Base-by-base conservation (phyloP, 2,113 vertebrate genomes). In the Pteronura brasiliensis region DNA sequence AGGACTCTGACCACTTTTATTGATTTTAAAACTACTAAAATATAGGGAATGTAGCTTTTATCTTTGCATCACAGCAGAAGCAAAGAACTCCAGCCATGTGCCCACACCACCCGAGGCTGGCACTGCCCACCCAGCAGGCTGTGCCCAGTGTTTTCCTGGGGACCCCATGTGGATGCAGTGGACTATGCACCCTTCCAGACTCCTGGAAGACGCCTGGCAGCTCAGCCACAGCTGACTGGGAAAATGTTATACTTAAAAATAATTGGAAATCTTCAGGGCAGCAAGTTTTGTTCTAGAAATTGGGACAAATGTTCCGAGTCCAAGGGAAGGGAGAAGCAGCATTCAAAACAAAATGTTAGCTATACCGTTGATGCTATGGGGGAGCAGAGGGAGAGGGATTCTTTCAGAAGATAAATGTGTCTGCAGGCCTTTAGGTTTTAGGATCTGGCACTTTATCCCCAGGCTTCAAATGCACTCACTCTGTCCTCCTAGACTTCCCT, bases 81-180 rank as follows among this genome's bases (percentile, higher is more conserved):
- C 15, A 14, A 90, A 59, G 15, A 55, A 8, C 2, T 39, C 31
- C 2, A 25, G 8, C 7, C 55, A 12, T 21, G 23, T 23, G 1
- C 20, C 18, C 5, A 6, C 7, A 25, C 7, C 21, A 11, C 44
- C 34, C 6, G 3, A 49, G 11, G 1, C 0, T 63, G 13, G n/a
- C 23, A 13, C 21, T 34, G 34, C 25, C 6, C 6, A 27, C 7
- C 8, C 0, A n/a, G 49, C 2, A 1, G 1, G 6, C 8, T 55
- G 2, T 8, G 25, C 34, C 27, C 17, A 12, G 3, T 13, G 13
- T 27, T 76, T 15, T 17, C 39, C 67, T 21, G 49, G 52, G 14
- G 21, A 42, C 27, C 34, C 47, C 31, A 1, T 59, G 57, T 59
- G 18, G 67, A 74, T 85, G 39, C 80, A n/a, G 18, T 9, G 1